These are phyloP conservation scores for Lophotis ruficrista DNA, from an alignment of 2,113 vertebrate species.

Conservation along the genomic window DNA sequence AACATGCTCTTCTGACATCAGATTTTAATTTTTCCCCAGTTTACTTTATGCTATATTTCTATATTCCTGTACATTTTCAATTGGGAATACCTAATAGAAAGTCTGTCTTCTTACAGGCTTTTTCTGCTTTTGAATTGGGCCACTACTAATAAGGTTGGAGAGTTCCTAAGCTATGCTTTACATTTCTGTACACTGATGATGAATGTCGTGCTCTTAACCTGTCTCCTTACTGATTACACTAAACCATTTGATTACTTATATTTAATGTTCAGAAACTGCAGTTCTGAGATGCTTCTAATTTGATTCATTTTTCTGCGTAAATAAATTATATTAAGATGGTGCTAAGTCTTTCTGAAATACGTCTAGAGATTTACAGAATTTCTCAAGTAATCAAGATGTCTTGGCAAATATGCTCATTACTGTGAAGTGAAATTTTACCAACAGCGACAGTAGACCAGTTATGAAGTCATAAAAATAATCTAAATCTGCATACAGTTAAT, in stretches of 20 bases:
- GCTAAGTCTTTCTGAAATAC: neutral
- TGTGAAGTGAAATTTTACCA: constrained; percentile 3
- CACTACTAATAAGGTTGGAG: neutral
- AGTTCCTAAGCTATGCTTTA: neutral
- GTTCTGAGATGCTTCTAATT: neutral
- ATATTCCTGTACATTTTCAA: neutral
- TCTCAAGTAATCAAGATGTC: neutral
- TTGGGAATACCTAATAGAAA: neutral
- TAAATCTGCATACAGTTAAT: neutral
- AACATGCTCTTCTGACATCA: neutral
- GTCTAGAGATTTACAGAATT: neutral
- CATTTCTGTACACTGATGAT: neutral
- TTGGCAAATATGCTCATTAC: neutral
- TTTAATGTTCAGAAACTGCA: neutral
- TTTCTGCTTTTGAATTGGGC: neutral
- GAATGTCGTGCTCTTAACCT: neutral
- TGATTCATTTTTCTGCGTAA: neutral
- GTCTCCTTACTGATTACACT: neutral
- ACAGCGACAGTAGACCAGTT: neutral
- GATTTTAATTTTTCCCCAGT: neutral
- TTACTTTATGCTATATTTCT: neutral
- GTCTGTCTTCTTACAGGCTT: neutral
- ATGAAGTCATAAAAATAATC: neutral
- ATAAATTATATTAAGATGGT: neutral
- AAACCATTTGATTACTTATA: neutral